Conservation (phyloP, 2,888 invertebrate species). For the Smittia sp. region DNA sequence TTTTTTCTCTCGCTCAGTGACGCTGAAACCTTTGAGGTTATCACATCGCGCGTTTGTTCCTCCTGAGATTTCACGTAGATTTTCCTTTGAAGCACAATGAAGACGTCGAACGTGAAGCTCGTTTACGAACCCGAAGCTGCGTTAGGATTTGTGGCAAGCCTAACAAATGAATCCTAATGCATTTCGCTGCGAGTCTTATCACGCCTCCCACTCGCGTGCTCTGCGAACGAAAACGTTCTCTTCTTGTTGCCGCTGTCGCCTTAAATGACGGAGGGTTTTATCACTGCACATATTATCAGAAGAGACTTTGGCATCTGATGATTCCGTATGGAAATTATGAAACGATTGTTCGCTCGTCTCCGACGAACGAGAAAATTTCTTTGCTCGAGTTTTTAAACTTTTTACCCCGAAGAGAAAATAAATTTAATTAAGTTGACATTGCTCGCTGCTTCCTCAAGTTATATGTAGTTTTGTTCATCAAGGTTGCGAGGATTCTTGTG, state of each 20-base stretch:
- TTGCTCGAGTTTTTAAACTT: neutral
- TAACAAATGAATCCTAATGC: neutral
- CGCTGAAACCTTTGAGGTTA: neutral
- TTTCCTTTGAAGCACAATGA: neutral
- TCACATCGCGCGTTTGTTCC: neutral
- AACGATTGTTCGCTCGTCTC: constrained; percentile 4
- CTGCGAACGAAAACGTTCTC: no score
- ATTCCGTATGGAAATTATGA: constrained; percentile 22
- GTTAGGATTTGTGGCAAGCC: no score
- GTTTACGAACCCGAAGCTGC: neutral
- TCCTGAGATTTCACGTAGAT: neutral
- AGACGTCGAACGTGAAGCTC: neutral
- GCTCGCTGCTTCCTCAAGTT: neutral
- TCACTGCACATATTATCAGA: neutral
- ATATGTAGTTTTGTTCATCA: no score
- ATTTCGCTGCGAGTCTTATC: neutral
- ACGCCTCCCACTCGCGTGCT: no score
- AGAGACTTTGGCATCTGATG: neutral
- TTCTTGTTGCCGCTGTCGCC: neutral
- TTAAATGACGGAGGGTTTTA: neutral
- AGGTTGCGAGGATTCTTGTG: neutral
- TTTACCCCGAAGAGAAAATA: neutral
- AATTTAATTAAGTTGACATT: constrained; percentile 36
- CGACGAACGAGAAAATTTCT: neutral
- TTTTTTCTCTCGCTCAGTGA: neutral